Evolutionary conservation across 2,113 vertebrate species (phyloP).

Genomic region (Euleptes europaea): DNA sequence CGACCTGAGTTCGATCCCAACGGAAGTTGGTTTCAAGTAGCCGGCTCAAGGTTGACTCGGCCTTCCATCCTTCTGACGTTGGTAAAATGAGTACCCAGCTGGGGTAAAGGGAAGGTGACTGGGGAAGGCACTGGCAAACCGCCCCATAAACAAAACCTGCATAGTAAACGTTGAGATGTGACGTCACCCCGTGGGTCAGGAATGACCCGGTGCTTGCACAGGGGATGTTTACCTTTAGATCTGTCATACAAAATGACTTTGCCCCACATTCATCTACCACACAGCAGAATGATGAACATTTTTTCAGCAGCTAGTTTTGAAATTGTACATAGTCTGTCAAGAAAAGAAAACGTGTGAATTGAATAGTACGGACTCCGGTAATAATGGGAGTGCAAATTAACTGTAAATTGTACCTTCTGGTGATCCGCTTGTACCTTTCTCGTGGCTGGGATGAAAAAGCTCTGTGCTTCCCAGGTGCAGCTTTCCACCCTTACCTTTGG

Average conservation of each 20-base stretch:
- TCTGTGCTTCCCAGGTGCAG: conserved; percentile 1
- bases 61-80: too few species aligned
- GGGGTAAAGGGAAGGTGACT: too few species aligned
- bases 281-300: conserved; percentile 28
- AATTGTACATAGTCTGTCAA: conserved; percentile 17
- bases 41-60: too few species aligned
- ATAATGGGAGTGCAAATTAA: conserved; percentile 22
- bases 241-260: conserved; percentile 39
- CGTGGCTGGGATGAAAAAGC: conserved; percentile 33
- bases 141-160: too few species aligned
- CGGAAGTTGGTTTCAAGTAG: too few species aligned
- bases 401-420: conserved; percentile 25
- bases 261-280: conserved; percentile 16
- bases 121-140: too few species aligned
- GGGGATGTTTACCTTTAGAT: too few species aligned
- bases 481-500: neutral
- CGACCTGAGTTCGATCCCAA: too few species aligned
- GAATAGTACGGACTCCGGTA: conserved; percentile 39
- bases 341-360: conserved; percentile 36
- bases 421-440: neutral
- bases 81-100: too few species aligned
- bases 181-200: too few species aligned
- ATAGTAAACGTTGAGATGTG: too few species aligned
- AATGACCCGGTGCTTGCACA: too few species aligned
- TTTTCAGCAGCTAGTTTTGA: conserved; percentile 32